phyloP scores from a whole-genome alignment of 2,113 vertebrate genomes.

The Pluvianellus socialis region DNA sequence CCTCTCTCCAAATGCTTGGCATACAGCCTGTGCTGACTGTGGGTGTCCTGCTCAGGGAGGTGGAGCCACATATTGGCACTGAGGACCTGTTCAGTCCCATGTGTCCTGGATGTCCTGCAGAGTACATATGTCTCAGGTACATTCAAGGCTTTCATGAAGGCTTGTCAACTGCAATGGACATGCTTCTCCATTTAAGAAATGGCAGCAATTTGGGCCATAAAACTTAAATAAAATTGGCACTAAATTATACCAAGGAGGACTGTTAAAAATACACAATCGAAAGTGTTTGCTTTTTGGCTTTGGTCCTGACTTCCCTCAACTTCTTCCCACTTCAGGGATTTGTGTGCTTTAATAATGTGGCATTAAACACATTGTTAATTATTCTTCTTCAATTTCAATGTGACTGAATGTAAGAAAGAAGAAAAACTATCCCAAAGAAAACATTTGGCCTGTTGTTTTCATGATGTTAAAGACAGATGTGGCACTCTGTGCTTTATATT shows the following conservation, averaged over 20 bases:
- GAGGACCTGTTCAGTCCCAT: neutral
- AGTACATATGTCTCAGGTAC: rapidly evolving
- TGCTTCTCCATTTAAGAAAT: neutral
- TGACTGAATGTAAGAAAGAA: neutral
- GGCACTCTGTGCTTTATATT: neutral
- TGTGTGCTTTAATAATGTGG: neutral
- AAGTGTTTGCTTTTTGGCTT: neutral
- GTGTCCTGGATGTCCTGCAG: no score
- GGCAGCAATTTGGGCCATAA: neutral
- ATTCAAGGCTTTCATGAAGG: neutral
- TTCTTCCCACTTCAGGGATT: neutral
- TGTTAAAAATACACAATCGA: neutral
- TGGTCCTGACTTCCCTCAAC: neutral
- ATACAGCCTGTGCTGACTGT: neutral
- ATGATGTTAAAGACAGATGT: neutral
- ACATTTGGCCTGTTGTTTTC: neutral
- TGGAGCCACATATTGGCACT: no score
- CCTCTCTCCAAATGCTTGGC: neutral
- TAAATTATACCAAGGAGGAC: neutral
- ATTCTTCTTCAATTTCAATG: neutral
- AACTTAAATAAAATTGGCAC: neutral
- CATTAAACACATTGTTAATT: neutral
- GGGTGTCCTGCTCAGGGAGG: neutral
- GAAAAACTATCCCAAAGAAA: neutral
- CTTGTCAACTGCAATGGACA: neutral